A percentile compares a stretch with the other conserved stretches of the same genome.
Evolutionary conservation across 2,797 vertebrate genomes (phyloP).

Genomic region (Distichodus sexfasciatus): DNA sequence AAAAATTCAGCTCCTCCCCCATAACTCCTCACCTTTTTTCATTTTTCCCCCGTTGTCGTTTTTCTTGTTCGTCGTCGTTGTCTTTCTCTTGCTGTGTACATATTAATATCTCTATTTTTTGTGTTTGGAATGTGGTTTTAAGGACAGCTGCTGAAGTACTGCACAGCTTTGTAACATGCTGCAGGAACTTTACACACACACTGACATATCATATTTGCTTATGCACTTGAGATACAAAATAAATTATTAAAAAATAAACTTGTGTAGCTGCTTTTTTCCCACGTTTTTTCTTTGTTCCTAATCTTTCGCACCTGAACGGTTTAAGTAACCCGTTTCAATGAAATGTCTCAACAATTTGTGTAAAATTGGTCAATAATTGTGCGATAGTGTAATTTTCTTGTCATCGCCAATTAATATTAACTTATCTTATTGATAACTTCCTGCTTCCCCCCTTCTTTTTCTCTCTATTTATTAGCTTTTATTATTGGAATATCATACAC

Average conservation of each 20-base stretch:
- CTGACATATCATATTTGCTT: slow-evolving; percentile 58
- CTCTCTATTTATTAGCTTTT: too few species aligned
- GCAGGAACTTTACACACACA: slow-evolving; percentile 51
- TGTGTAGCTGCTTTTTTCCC: slow-evolving; percentile 13
- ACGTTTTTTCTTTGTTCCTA: too few species aligned
- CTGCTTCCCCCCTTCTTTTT: too few species aligned
- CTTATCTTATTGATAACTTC: too few species aligned
- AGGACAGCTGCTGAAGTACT: slow-evolving; percentile 43
- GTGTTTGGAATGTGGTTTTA: slow-evolving; percentile 40
- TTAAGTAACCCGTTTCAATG: too few species aligned
- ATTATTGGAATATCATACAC: too few species aligned
- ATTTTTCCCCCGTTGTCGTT: slow-evolving; percentile 31
- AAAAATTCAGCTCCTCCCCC: slow-evolving; percentile 22
- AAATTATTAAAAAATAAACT: slow-evolving; percentile 39
- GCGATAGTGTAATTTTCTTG: too few species aligned
- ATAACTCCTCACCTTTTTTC: not conserved
- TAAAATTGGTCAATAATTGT: too few species aligned
- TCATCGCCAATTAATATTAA: too few species aligned
- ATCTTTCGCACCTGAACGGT: too few species aligned
- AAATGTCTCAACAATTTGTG: too few species aligned
- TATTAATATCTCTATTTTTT: slow-evolving; percentile 30
- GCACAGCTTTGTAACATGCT: slow-evolving; percentile 48
- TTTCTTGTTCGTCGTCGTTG: slow-evolving; percentile 34
- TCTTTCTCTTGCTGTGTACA: slow-evolving; percentile 23
- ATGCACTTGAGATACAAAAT: slow-evolving; percentile 54